Percentiles rank a stretch among this genome's conserved stretches.
Evolutionary conservation across 2,113 vertebrate species (phyloP).

Genomic region (Oenanthe melanoleuca): DNA sequence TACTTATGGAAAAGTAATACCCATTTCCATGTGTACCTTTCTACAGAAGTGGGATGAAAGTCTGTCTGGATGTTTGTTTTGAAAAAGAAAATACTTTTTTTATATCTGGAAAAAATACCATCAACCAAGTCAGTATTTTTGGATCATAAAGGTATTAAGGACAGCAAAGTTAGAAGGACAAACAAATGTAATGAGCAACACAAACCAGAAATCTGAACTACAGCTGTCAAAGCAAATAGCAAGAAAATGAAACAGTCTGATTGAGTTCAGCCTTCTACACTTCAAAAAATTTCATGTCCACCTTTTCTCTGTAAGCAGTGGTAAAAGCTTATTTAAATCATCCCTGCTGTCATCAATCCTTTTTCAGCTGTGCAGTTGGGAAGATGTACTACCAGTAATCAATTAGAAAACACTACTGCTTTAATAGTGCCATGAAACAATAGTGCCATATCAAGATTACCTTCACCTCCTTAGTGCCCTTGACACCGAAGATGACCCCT

Average conservation of each 20-base stretch:
- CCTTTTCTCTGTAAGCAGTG: not conserved
- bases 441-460: not conserved
- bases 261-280: not conserved
- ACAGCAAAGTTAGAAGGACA: not conserved
- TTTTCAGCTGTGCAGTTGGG: not conserved
- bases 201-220: not conserved
- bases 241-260: not conserved
- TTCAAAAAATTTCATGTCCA: constrained; percentile 29
- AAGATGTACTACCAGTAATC: constrained; percentile 49
- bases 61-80: not conserved
- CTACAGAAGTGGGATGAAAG: not conserved
- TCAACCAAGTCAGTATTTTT: not conserved
- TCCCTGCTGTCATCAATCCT: constrained; percentile 8
- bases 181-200: not conserved
- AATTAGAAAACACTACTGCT: constrained; percentile 39
- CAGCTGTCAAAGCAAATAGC: not conserved
- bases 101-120: not conserved
- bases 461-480: constrained; percentile 31
- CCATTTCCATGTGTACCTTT: not conserved
- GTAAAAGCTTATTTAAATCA: constrained; percentile 36
- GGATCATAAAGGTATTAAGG: not conserved
- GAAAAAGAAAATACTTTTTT: not conserved
- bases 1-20: not conserved
- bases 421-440: constrained; percentile 38
- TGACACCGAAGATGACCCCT: not conserved